Percentiles rank a stretch among this genome's conserved stretches.
Conservation (phyloP, 2,113 vertebrate genomes). For the Lepisosteus osseus region DNA sequence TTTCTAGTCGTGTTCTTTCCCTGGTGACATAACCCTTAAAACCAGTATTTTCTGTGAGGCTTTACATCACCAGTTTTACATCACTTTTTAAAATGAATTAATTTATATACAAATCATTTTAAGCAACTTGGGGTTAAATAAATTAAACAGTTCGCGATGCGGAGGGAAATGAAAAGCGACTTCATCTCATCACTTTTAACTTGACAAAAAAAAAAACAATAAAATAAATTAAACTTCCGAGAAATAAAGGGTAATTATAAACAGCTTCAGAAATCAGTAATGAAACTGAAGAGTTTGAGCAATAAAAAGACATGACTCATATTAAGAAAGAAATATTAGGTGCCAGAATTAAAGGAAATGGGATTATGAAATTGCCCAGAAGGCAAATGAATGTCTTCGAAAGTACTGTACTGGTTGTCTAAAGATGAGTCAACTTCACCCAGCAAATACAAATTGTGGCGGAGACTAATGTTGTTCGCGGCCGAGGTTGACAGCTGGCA, state of each 20-base stretch:
- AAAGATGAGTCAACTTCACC: conserved; percentile 50
- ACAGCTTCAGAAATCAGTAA: conserved; percentile 28
- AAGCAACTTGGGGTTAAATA: too few species aligned
- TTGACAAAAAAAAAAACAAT: conserved; percentile 39
- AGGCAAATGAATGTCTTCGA: conserved; percentile 57
- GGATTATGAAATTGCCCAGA: conserved; percentile 60
- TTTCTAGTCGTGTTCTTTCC: too few species aligned
- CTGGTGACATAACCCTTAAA: too few species aligned
- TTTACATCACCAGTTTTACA: too few species aligned
- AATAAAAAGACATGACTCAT: conserved; percentile 56
- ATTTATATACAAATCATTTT: too few species aligned
- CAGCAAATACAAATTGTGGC: conserved; percentile 29
- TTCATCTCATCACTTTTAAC: too few species aligned
- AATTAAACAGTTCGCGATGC: too few species aligned
- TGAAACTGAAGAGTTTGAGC: conserved; percentile 30
- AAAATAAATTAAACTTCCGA: conserved; percentile 28
- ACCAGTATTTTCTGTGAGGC: too few species aligned
- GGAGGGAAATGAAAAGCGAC: too few species aligned
- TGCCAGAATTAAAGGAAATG: conserved; percentile 56
- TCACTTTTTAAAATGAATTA: too few species aligned
- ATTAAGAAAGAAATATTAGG: conserved; percentile 54
- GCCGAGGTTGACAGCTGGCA: not conserved
- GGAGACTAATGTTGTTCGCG: conserved; percentile 5
- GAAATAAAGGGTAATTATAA: conserved; percentile 25
- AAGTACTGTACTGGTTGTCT: conserved; percentile 44